Evolutionary conservation across 2,888 invertebrate genomes (phyloP), one percentile per base, ranked within the genome.

Genomic region (Caenorhabditis panamensis): DNA sequence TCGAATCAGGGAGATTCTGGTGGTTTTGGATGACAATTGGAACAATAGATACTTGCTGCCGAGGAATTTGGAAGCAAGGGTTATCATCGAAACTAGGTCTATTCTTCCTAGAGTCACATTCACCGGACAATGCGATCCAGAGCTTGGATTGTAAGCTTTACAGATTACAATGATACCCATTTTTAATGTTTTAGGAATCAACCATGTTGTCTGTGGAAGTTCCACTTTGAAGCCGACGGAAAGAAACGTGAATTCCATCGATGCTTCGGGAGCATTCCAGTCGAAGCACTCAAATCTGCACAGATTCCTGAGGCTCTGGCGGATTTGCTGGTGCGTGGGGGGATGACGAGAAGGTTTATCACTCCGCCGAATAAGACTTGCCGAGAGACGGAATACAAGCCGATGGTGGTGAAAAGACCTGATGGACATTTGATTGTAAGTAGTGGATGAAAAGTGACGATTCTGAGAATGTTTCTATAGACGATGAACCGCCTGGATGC

Each of bases 131-230:
- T 77, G 77, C 49, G 53, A 69, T 51, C 44, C 13, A 44, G 9
- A n/a, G 1, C 41, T 64, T 37, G 77, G 77, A 41, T 20, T 59
- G 77, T 77, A n/a, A 59, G 77, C 63, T n/a, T 6, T 22, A 3
- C 1, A 41, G 53, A 20, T n/a, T 4, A 1, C 18, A 16, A 22
- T 16, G 22, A 36, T n/a, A 20, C 16, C n/a, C n/a, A 54, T 18
- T 2, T 9, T 22, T 6, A 16, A 26, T 11, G n/a, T 67, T 68
- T 24, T 51, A 77, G 77, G 1, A 31, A 77, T 8, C 77, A 77
- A 59, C 64, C 69, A 0, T 77, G 77, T 31, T 77, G 77, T 20
- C 64, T 77, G 1, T 77, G 63, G 69, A 58, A 58, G 13, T 69
- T 77, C 77, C 51, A 51, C 28, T 37, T 64, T 53, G 49, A 54